Evolutionary conservation across 92 coral and sea anemone genomes (phyloP).

Genomic region (Scolanthus callimorphus): DNA sequence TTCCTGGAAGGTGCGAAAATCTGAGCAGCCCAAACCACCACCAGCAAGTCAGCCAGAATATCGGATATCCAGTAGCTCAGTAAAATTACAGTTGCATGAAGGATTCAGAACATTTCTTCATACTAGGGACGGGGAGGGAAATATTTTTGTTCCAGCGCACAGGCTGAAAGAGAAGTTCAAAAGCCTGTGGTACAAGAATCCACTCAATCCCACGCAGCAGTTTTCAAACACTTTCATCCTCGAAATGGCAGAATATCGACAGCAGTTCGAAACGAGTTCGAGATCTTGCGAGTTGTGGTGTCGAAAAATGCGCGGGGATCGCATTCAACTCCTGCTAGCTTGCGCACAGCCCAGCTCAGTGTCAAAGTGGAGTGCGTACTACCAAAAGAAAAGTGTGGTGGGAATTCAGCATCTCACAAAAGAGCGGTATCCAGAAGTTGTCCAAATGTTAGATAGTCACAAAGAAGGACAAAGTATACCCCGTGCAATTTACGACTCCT

Average conservation of each 20-base stretch:
- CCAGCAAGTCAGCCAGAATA: background rate
- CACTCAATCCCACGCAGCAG: conserved; percentile 21
- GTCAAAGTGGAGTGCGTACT: conserved; percentile 9
- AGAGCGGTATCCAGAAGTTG: conserved; percentile 9
- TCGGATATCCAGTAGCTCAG: background rate
- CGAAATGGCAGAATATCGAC: conserved; percentile 33
- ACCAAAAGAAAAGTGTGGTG: background rate
- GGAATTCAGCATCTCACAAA: conserved; percentile 5
- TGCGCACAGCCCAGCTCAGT: conserved; percentile 10
- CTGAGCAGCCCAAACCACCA: background rate
- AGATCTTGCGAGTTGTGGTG: background rate
- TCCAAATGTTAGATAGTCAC: conserved; percentile 3
- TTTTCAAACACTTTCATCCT: conserved; percentile 42
- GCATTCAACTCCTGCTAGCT: conserved; percentile 6
- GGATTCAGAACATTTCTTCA: background rate
- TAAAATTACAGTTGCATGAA: background rate
- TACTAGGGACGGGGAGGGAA: conserved; percentile 45
- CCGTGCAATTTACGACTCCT: background rate
- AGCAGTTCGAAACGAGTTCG: conserved; percentile 24
- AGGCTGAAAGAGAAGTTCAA: conserved; percentile 25
- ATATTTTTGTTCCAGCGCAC: conserved; percentile 23
- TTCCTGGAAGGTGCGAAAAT: background rate
- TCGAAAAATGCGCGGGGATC: conserved; percentile 1
- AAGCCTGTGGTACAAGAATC: conserved; percentile 40
- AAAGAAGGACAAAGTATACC: conserved; percentile 4